A percentile compares a stretch with the other conserved stretches of the same genome.
phyloP scores from a whole-genome alignment of 1,140 invertebrate species.

The Macrocentrus cingulum region DNA sequence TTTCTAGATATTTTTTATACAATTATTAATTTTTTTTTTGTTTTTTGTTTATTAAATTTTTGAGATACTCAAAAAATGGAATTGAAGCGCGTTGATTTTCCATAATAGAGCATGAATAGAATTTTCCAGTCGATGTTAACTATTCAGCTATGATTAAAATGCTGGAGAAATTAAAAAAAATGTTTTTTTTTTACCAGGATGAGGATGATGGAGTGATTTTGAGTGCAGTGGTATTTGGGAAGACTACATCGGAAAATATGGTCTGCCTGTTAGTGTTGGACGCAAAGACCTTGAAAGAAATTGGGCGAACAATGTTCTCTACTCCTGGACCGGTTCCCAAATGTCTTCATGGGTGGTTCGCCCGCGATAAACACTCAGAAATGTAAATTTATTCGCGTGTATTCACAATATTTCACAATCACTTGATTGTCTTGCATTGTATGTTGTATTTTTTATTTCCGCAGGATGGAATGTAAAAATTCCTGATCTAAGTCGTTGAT shows the following conservation, averaged over 20 bases:
- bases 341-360: constrained; percentile 81
- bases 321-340: constrained; percentile 75
- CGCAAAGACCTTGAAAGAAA: constrained; percentile 67
- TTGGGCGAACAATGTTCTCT: constrained; percentile 68
- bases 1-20: too few relatives aligned
- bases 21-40: too few relatives aligned
- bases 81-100: too few relatives aligned
- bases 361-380: constrained; percentile 34
- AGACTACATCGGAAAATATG: constrained; percentile 60
- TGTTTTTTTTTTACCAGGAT: constrained; percentile 50
- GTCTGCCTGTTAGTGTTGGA: constrained; percentile 72
- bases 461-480: constrained; percentile 27
- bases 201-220: constrained; percentile 78
- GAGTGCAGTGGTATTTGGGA: constrained; percentile 69
- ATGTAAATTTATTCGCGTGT: too few relatives aligned
- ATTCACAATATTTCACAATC: too few relatives aligned
- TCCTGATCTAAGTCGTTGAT: too few relatives aligned
- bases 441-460: background rate
- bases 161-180: too few relatives aligned
- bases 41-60: too few relatives aligned
- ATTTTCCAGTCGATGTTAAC: too few relatives aligned
- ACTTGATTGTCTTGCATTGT: constrained; percentile 5
- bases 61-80: too few relatives aligned
- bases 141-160: too few relatives aligned
- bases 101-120: too few relatives aligned